These are phyloP conservation scores for Opisthograptis luteolata DNA, from an alignment of 2,888 invertebrate genomes.

Conservation along the genomic window DNA sequence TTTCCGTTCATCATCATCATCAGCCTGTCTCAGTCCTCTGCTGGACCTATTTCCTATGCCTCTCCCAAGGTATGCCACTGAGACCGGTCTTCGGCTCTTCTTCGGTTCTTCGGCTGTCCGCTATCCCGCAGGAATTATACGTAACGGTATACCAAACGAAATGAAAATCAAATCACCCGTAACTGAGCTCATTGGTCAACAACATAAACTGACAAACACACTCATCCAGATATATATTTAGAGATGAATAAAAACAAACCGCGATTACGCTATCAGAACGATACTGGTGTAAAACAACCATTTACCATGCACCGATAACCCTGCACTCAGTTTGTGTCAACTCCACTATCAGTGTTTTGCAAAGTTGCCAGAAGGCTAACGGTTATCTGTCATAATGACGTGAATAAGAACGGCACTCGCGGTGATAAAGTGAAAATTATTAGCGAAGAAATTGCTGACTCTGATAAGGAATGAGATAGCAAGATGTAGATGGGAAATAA, in stretches of 20 bases:
- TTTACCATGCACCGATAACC: constrained; percentile 72
- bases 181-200: too few species aligned
- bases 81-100: too few species aligned
- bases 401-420: constrained; percentile 50
- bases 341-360: constrained; percentile 64
- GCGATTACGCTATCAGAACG: constrained; percentile 57
- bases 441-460: constrained; percentile 33
- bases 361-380: constrained; percentile 52
- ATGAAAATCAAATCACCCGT: too few species aligned
- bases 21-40: too few species aligned
- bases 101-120: too few species aligned
- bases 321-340: constrained; percentile 66
- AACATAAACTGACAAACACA: constrained; percentile 34
- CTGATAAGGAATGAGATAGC: constrained; percentile 25
- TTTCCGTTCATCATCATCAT: too few species aligned
- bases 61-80: too few species aligned
- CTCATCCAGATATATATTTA: constrained; percentile 28
- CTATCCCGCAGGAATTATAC: too few species aligned
- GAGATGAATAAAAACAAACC: constrained; percentile 49
- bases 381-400: constrained; percentile 35
- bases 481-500: constrained; percentile 20
- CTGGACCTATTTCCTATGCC: too few species aligned
- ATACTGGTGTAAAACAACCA: constrained; percentile 60
- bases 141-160: too few species aligned
- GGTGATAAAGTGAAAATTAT: constrained; percentile 58